A percentile compares a stretch with the other conserved stretches of the same genome.
Conservation (phyloP, 2,888 invertebrate species). For the Tubulanus polymorphus region DNA sequence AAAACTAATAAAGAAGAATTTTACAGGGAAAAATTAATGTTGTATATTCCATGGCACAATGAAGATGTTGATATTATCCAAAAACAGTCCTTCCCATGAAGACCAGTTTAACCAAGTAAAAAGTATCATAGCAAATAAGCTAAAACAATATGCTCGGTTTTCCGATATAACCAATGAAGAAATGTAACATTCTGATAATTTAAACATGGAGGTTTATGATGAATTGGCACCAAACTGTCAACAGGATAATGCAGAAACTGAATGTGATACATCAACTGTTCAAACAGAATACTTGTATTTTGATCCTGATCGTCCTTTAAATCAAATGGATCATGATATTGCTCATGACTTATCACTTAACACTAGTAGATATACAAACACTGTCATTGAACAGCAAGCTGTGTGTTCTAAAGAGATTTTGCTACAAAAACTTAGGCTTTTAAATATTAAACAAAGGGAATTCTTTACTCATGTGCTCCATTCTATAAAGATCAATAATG, state of each 20-base stretch:
- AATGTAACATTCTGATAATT: not conserved
- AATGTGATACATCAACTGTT: no score
- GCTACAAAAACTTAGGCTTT: no score
- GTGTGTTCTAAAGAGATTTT: no score
- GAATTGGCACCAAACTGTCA: no score
- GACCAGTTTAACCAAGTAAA: slow-evolving; percentile 11
- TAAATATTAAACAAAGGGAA: slow-evolving; percentile 17
- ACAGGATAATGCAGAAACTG: not conserved
- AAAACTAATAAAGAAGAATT: slow-evolving; percentile 26
- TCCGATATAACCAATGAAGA: not conserved
- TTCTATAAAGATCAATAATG: not conserved
- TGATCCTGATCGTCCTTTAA: no score
- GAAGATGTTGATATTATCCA: slow-evolving; percentile 6
- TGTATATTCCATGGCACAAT: slow-evolving; percentile 37
- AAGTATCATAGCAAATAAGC: not conserved
- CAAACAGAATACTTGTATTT: no score
- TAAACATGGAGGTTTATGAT: not conserved
- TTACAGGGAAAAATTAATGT: slow-evolving; percentile 31
- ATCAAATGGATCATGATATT: not conserved
- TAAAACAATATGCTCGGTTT: slow-evolving; percentile 7
- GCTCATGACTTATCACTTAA: not conserved
- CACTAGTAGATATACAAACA: no score
- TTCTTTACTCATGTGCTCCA: slow-evolving; percentile 10
- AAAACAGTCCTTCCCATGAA: slow-evolving; percentile 9
- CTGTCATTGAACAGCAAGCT: no score